Evolutionary conservation across 2,888 invertebrate species (phyloP).

Genomic region (Megalurothrips usitatus): DNA sequence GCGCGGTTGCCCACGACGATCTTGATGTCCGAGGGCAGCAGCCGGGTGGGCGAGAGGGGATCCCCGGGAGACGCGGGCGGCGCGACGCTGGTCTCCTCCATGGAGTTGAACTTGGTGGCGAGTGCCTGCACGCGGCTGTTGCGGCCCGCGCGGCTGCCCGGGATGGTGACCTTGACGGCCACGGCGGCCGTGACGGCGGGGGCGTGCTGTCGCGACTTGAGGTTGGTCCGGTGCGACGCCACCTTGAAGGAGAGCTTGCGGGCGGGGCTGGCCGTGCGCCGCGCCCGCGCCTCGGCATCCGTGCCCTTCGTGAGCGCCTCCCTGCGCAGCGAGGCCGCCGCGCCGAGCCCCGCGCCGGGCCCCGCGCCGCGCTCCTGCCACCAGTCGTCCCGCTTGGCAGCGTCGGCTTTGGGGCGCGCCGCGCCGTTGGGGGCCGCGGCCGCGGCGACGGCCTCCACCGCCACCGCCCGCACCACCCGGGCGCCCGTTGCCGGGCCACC

Average conservation of each 20-base stretch:
- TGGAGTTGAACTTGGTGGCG: constrained; percentile 19
- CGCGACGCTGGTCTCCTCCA: neutral
- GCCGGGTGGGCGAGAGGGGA: neutral
- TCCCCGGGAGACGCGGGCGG: neutral
- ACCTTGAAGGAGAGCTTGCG: constrained; percentile 8
- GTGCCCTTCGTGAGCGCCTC: neutral
- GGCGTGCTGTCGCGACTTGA: constrained; percentile 2
- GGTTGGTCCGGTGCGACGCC: constrained; percentile 4
- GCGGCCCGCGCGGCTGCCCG: neutral
- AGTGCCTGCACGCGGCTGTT: constrained; percentile 13
- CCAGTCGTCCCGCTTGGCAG: neutral
- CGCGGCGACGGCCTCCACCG: neutral
- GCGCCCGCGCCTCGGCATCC: constrained; percentile 2
- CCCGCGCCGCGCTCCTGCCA: neutral
- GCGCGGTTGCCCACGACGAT: constrained; percentile 17
- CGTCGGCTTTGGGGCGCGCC: neutral
- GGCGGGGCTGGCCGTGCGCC: constrained; percentile 1
- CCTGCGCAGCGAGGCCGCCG: neutral
- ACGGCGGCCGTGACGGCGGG: neutral
- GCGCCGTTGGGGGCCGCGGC: neutral
- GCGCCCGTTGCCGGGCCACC: neutral
- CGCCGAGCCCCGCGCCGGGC: neutral
- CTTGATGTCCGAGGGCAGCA: neutral
- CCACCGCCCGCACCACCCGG: neutral
- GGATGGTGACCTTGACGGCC: constrained; percentile 16